Evolutionary conservation across 2,888 invertebrate species (phyloP), one percentile per base, ranked within the genome.

Genomic region (Oligia strigilis): DNA sequence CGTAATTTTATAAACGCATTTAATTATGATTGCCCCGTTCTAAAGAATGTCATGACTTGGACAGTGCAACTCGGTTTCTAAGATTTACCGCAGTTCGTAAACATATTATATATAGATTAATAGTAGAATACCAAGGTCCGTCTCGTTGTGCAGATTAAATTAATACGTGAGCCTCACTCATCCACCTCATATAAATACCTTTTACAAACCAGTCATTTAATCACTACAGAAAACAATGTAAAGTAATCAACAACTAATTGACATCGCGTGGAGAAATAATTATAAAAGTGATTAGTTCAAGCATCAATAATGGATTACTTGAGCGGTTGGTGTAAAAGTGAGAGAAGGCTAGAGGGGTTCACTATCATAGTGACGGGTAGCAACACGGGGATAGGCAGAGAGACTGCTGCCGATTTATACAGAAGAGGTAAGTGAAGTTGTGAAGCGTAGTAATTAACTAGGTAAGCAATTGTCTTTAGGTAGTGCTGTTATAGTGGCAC

Each of bases 341-440:
- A 95, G 29, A 95, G 95, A 46, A 95, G 97, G 66, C 97, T 97
- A 79, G 94, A 96, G 93, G 94, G 97, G 88, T 83, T 93, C 89
- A 94, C 96, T 71, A 96, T 94, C 3, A 91, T 97, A 14, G 93
- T 97, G 14, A 97, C 97, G 0, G 98, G 98, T 62, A 97, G 98
- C 52, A 98, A 98, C 93, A 97, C 98, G 14, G 98, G 98, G 14
- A 98, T 98, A 82, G 98, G 98, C 9, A 98, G 97, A 94, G 98
- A 98, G 94, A 97, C 98, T 4, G 98, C 97, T 0, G 90, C 94
- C 81, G 98, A 98, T 90, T 92, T 97, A 62, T 97, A 95, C 81
- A 89, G 88, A 80, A 93, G 97, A 91, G 97, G 97, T 97, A 89
- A 82, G 86, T 85, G 19, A 14, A 43, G 29, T 46, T 81, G 19